Evolutionary conservation across 2,797 vertebrate genomes (phyloP).

Genomic region (Periophthalmus magnuspinnatus): DNA sequence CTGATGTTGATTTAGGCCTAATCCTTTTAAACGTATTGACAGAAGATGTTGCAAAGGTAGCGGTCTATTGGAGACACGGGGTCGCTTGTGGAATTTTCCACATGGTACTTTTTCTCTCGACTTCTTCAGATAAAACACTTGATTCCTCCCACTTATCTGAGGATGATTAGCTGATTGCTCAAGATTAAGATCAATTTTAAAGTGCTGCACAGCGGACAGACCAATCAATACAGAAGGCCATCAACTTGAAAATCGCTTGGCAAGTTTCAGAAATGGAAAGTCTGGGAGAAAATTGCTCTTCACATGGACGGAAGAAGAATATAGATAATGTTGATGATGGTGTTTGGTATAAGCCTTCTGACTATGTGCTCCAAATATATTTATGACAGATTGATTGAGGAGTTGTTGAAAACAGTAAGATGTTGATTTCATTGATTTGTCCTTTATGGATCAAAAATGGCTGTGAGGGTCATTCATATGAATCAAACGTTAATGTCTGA

Average conservation of each 20-base stretch:
- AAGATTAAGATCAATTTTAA: conserved; percentile 38
- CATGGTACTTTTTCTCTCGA: neutral
- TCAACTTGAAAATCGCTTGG: conserved; percentile 17
- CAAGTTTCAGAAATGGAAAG: conserved; percentile 36
- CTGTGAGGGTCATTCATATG: neutral
- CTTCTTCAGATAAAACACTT: conserved; percentile 10
- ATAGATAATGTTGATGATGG: conserved; percentile 36
- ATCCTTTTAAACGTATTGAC: conserved; percentile 48
- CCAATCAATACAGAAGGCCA: conserved; percentile 32
- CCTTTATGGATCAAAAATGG: neutral
- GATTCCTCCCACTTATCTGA: conserved; percentile 28
- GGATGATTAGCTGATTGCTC: conserved; percentile 32
- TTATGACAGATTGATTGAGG: conserved; percentile 49
- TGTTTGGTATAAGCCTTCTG: conserved; percentile 29
- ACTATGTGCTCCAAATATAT: conserved; percentile 36
- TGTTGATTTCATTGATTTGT: conserved; percentile 6
- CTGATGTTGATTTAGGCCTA: conserved; percentile 44
- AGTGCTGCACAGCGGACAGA: conserved; percentile 15
- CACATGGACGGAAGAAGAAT: conserved; percentile 23
- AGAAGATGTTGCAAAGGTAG: conserved; percentile 27
- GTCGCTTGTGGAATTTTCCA: conserved; percentile 47
- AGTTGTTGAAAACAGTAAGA: conserved; percentile 27
- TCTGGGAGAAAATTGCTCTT: conserved; percentile 24
- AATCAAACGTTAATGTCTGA: neutral
- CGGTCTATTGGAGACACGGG: conserved; percentile 24